Percentiles rank a stretch among this genome's conserved stretches.
Conservation (phyloP, 2,113 vertebrate genomes). For the Astatoreochromis straeleni region DNA sequence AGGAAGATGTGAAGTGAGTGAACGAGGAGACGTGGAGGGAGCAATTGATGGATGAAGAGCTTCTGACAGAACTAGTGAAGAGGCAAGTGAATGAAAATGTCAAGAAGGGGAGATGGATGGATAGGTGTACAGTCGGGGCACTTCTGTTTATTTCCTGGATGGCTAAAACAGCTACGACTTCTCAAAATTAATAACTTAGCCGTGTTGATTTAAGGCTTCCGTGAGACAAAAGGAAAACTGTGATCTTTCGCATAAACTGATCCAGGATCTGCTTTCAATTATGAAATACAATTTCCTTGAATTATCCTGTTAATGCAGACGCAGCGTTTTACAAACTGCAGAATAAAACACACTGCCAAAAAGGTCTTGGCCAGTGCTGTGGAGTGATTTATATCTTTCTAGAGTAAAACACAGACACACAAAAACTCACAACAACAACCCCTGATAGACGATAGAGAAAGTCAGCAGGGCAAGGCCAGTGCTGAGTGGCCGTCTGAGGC, state of each 20-base stretch:
- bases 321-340: not conserved
- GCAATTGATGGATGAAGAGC: slow-evolving; percentile 4
- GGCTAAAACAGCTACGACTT: not conserved
- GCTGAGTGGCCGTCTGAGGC: not conserved
- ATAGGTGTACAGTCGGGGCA: not conserved
- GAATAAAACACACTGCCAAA: not conserved
- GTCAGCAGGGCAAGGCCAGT: not conserved
- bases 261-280: slow-evolving; percentile 3
- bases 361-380: not conserved
- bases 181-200: not conserved
- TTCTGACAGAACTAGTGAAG: not conserved
- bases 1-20: slow-evolving; percentile 11
- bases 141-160: not conserved
- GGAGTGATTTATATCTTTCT: slow-evolving; percentile 13
- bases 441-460: not conserved
- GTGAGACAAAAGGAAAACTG: not conserved
- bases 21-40: not conserved
- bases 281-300: not conserved
- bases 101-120: not conserved
- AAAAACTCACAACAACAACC: not conserved
- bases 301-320: slow-evolving; percentile 2
- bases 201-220: not conserved
- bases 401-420: not conserved
- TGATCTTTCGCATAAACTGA: not conserved
- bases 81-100: slow-evolving; percentile 21